These are phyloP conservation scores for Paramormyrops kingsleyae DNA, from an alignment of 2,113 vertebrate genomes.

Conservation along the genomic window DNA sequence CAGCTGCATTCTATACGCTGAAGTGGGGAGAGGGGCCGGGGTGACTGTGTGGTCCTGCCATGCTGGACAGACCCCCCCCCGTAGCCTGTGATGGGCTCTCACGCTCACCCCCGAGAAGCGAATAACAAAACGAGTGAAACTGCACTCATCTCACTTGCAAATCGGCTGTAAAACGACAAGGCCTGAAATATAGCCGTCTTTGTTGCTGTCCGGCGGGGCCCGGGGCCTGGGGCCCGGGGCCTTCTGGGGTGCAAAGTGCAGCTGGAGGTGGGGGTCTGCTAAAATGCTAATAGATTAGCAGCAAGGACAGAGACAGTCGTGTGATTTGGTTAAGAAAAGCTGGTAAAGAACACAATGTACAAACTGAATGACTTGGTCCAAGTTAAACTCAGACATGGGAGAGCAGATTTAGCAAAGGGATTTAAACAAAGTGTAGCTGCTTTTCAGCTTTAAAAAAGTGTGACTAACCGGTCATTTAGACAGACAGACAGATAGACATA, in stretches of 20 bases:
- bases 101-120: background rate
- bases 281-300: background rate
- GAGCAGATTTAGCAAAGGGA: background rate
- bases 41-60: background rate
- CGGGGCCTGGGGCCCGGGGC: background rate
- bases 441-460: background rate
- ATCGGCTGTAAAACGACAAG: background rate
- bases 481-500: too few relatives aligned
- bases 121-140: background rate
- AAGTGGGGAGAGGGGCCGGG: background rate
- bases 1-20: background rate
- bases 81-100: background rate
- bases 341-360: background rate
- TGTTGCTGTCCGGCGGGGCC: background rate
- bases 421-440: background rate
- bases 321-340: background rate
- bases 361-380: background rate
- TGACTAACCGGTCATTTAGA: background rate
- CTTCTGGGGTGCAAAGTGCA: background rate
- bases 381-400: background rate
- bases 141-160: background rate
- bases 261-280: background rate
- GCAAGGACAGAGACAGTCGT: background rate
- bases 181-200: background rate
- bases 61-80: background rate